Conservation (phyloP, 2,888 invertebrate genomes). For the Operophtera brumata region DNA sequence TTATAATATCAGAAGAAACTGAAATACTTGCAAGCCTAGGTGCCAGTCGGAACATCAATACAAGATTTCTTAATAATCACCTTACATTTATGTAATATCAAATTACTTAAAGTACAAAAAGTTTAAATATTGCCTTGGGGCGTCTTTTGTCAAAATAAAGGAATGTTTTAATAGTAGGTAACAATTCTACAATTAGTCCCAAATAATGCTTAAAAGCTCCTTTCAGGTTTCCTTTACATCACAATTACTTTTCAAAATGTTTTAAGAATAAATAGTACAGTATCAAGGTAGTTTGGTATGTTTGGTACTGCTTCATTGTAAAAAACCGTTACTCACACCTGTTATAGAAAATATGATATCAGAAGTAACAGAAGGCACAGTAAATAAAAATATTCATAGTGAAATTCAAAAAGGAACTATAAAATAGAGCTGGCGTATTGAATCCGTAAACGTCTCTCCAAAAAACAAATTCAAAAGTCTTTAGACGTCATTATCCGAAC, state of each 20-base stretch:
- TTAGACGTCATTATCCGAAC: not conserved
- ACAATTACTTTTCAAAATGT: slow-evolving; percentile 2
- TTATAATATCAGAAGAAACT: slow-evolving; percentile 56
- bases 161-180: slow-evolving; percentile 40
- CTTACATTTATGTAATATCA: slow-evolving; percentile 52
- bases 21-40: slow-evolving; percentile 63
- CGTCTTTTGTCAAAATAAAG: slow-evolving; percentile 50
- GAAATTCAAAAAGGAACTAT: slow-evolving; percentile 26
- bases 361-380: slow-evolving; percentile 7
- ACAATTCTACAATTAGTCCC: slow-evolving; percentile 26
- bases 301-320: not conserved
- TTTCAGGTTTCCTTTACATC: not conserved
- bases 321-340: not conserved
- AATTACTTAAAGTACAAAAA: slow-evolving; percentile 37
- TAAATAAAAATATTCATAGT: slow-evolving; percentile 11
- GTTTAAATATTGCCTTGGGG: slow-evolving; percentile 45
- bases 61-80: slow-evolving; percentile 40
- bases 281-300: not conserved
- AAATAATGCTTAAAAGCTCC: slow-evolving; percentile 15
- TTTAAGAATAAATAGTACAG: not conserved
- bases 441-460: slow-evolving; percentile 6
- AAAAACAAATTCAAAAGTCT: slow-evolving; percentile 3
- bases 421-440: slow-evolving; percentile 17
- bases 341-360: not conserved
- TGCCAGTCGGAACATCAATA: slow-evolving; percentile 52